A percentile compares a stretch with the other conserved stretches of the same genome.
phyloP scores from a whole-genome alignment of 2,888 invertebrate genomes.

The Trissolcus brochymenae region DNA sequence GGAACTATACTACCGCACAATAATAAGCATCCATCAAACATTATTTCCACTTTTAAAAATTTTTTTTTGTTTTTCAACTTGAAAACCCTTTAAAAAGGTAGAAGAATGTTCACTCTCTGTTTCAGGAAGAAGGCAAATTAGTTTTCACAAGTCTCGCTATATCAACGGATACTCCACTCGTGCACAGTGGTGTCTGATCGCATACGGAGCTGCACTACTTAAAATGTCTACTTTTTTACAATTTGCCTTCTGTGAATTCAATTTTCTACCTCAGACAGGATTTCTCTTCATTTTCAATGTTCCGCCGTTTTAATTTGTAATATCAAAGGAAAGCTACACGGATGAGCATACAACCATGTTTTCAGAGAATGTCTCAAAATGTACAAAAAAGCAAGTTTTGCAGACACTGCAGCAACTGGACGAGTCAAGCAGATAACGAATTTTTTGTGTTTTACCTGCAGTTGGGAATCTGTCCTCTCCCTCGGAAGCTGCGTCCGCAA shows the following conservation, averaged over 20 bases:
- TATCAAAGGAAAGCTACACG: conserved; percentile 3
- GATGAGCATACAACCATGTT: no score
- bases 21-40: background rate
- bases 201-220: background rate
- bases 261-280: background rate
- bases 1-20: background rate
- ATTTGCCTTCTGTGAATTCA: background rate
- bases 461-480: conserved; percentile 74
- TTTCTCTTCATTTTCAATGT: no score
- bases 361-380: no score
- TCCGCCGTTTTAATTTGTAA: background rate
- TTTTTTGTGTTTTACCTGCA: conserved; percentile 70
- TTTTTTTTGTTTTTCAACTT: background rate
- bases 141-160: conserved; percentile 13
- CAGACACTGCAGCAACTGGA: conserved; percentile 48
- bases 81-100: background rate
- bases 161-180: conserved; percentile 7
- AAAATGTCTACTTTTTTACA: conserved; percentile 5
- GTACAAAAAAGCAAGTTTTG: conserved; percentile 39
- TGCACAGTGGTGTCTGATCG: no score
- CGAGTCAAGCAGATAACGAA: conserved; percentile 53
- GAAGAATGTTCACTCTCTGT: background rate
- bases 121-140: background rate
- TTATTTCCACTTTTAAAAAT: background rate
- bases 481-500: conserved; percentile 74